Conservation (phyloP, 1,140 invertebrate genomes). For the Achroia grisella region DNA sequence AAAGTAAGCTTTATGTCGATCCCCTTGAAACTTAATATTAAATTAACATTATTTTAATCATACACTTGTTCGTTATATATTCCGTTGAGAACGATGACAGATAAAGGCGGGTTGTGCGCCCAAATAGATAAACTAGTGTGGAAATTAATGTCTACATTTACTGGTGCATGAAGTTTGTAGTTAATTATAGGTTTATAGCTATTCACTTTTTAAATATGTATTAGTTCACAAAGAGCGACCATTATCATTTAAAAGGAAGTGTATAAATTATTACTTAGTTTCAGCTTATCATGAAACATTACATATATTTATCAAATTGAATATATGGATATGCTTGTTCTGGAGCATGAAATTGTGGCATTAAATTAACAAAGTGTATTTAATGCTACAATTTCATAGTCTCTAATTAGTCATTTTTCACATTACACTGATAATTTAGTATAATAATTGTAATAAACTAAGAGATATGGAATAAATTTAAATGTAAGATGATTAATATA, state of each 20-base stretch:
- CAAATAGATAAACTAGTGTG: slow-evolving; percentile 73
- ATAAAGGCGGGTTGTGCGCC: slow-evolving; percentile 69
- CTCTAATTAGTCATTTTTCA: too few relatives aligned
- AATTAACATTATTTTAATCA: slow-evolving; percentile 13
- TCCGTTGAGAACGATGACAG: slow-evolving; percentile 62
- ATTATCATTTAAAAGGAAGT: slow-evolving; percentile 66
- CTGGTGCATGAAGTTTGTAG: slow-evolving; percentile 70
- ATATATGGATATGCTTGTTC: slow-evolving; percentile 14
- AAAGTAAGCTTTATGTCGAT: slow-evolving; percentile 37
- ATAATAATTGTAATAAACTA: too few relatives aligned
- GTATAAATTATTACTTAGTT: slow-evolving; percentile 53
- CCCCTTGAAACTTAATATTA: slow-evolving; percentile 25
- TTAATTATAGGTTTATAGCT: slow-evolving; percentile 70
- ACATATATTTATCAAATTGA: slow-evolving; percentile 53
- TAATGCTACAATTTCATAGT: too few relatives aligned
- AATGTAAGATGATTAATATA: too few relatives aligned
- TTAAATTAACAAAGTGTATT: too few relatives aligned
- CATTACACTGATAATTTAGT: too few relatives aligned
- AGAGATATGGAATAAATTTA: too few relatives aligned
- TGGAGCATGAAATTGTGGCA: slow-evolving; percentile 42
- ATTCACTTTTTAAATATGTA: slow-evolving; percentile 62
- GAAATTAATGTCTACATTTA: slow-evolving; percentile 73
- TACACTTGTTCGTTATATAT: slow-evolving; percentile 38
- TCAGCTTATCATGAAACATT: slow-evolving; percentile 41
- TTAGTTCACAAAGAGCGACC: slow-evolving; percentile 63